Evolutionary conservation across 2,113 vertebrate species (phyloP).

Genomic region (Platichthys flesus): DNA sequence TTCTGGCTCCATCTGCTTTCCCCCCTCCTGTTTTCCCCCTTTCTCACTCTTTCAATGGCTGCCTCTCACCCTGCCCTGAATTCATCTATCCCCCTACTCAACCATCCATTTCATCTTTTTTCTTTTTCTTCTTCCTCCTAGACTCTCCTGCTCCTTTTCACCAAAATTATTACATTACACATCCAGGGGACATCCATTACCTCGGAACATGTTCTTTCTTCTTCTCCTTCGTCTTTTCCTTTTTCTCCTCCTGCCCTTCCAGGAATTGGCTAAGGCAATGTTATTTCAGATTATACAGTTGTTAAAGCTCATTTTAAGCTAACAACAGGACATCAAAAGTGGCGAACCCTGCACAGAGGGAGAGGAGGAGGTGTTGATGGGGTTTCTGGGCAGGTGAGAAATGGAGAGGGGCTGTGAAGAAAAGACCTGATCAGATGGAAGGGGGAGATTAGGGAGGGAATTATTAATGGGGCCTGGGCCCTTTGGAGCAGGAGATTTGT

Average conservation of each 20-base stretch:
- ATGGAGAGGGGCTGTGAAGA: slow-evolving; percentile 75
- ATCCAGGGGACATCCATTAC: slow-evolving; percentile 81
- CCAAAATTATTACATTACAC: slow-evolving; percentile 81
- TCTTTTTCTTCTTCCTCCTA: slow-evolving; percentile 21
- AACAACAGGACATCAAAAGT: slow-evolving; percentile 78
- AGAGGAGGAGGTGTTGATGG: slow-evolving; percentile 78
- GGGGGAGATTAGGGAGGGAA: slow-evolving; percentile 73
- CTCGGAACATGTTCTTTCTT: slow-evolving; percentile 74
- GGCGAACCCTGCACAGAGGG: slow-evolving; percentile 69
- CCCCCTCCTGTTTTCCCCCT: slow-evolving; percentile 43
- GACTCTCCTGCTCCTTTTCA: slow-evolving; percentile 68
- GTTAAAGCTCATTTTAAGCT: slow-evolving; percentile 82
- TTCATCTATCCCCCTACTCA: slow-evolving; percentile 65
- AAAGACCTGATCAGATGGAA: slow-evolving; percentile 78
- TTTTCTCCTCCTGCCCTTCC: slow-evolving; percentile 46
- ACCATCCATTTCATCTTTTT: slow-evolving; percentile 66
- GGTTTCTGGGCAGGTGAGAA: slow-evolving; percentile 79
- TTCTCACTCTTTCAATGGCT: slow-evolving; percentile 59
- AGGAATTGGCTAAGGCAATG: slow-evolving; percentile 74
- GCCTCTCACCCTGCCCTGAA: slow-evolving; percentile 58
- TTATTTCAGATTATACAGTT: slow-evolving; percentile 84
- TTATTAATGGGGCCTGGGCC: slow-evolving; percentile 73
- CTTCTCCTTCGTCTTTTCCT: slow-evolving; percentile 51
- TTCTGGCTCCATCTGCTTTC: slow-evolving; percentile 71
- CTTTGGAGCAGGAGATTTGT: slow-evolving; percentile 73